These are phyloP conservation scores for Caenorhabditis uteleia DNA, from an alignment of 2,888 invertebrate species.

Conservation along the genomic window DNA sequence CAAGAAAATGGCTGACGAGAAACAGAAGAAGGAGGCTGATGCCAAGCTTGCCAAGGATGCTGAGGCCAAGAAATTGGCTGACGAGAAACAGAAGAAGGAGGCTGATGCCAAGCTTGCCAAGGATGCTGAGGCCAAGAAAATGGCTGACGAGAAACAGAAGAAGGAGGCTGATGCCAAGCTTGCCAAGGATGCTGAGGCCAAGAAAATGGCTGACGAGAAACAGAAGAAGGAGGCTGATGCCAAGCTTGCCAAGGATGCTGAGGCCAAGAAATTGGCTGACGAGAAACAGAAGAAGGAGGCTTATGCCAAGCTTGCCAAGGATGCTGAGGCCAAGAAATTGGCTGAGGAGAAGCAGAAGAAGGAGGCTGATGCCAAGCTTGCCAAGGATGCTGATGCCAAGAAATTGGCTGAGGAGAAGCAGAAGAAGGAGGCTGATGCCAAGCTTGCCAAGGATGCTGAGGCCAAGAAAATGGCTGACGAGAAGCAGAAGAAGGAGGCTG, in stretches of 20 bases:
- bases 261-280: background rate
- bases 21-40: too few species aligned
- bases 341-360: constrained; percentile 9
- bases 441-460: constrained; percentile 8
- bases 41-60: too few species aligned
- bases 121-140: too few species aligned
- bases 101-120: too few species aligned
- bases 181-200: constrained; percentile 4
- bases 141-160: too few species aligned
- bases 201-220: constrained; percentile 8
- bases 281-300: constrained; percentile 6
- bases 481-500: constrained; percentile 21
- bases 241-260: constrained; percentile 1
- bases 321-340: background rate
- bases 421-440: constrained; percentile 3
- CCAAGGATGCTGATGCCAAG: constrained; percentile 23
- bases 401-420: background rate
- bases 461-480: constrained; percentile 24
- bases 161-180: too few species aligned
- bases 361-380: constrained; percentile 6
- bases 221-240: constrained; percentile 6
- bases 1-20: too few species aligned
- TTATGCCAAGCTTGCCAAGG: too few species aligned
- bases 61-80: too few species aligned
- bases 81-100: too few species aligned